Percentiles rank a stretch among this genome's conserved stretches.
phyloP scores from a whole-genome alignment of 1,140 invertebrate genomes.

The Nilaparvata lugens region DNA sequence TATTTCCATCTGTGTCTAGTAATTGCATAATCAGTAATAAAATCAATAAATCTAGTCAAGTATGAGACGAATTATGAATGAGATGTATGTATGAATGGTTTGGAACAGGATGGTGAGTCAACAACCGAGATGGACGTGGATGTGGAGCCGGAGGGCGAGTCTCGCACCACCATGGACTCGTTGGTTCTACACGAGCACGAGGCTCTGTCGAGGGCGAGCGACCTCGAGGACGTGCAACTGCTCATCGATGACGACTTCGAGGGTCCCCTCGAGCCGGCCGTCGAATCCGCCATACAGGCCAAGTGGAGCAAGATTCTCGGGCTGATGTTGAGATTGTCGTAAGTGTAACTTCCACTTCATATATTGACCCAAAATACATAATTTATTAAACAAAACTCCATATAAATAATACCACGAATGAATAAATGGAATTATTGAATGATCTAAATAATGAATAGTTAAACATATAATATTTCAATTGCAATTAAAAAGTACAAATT shows the following conservation, averaged over 20 bases:
- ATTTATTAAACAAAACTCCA: too few relatives aligned
- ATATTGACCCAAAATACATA: neutral
- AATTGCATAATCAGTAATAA: too few relatives aligned
- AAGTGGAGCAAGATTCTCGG: conserved; percentile 61
- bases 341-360: conserved; percentile 36
- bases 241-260: conserved; percentile 49
- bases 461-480: too few relatives aligned
- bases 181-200: conserved; percentile 21
- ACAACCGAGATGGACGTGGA: conserved; percentile 38
- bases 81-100: too few relatives aligned
- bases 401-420: too few relatives aligned
- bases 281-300: conserved; percentile 53
- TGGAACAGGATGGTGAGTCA: conserved; percentile 45
- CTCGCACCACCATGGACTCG: conserved; percentile 80
- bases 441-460: too few relatives aligned
- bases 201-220: conserved; percentile 66
- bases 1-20: too few relatives aligned
- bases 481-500: too few relatives aligned
- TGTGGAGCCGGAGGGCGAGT: conserved; percentile 72
- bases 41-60: too few relatives aligned
- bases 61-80: too few relatives aligned
- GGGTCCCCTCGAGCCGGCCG: conserved; percentile 43
- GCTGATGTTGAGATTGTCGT: conserved; percentile 61
- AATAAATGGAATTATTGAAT: too few relatives aligned
- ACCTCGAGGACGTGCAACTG: conserved; percentile 54